Conservation (phyloP, 2,797 vertebrate species). For the Tadarida brasiliensis region DNA sequence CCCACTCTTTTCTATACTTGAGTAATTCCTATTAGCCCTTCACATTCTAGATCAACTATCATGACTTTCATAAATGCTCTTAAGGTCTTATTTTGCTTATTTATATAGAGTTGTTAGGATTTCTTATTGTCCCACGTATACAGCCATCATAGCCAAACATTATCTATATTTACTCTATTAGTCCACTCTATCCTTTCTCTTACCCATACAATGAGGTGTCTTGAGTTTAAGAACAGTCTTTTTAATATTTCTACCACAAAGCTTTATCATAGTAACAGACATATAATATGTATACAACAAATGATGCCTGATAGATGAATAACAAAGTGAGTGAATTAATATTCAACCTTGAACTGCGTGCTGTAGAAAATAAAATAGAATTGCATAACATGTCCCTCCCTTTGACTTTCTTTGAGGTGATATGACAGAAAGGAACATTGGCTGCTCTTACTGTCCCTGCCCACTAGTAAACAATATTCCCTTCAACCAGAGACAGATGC, state of each 20-base stretch:
- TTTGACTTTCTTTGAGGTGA: not conserved
- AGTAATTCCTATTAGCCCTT: not conserved
- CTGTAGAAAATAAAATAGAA: slow-evolving; percentile 38
- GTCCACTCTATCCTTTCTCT: not conserved
- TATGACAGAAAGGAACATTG: not conserved
- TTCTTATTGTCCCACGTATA: not conserved
- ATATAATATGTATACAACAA: not conserved
- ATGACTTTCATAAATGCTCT: not conserved
- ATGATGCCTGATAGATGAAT: not conserved
- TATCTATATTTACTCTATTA: not conserved
- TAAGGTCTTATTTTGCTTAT: not conserved
- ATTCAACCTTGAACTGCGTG: not conserved
- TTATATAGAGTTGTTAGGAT: not conserved
- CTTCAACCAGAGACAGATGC: not conserved
- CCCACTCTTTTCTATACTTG: not conserved
- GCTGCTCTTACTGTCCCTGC: not conserved
- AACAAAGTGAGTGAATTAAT: not conserved
- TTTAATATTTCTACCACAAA: slow-evolving; percentile 37
- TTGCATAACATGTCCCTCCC: not conserved
- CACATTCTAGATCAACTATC: not conserved
- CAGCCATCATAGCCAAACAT: not conserved
- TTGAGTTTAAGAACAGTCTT: not conserved
- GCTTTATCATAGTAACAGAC: not conserved
- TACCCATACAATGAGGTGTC: not conserved
- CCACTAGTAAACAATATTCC: not conserved